Conservation (phyloP, 1,140 invertebrate species). For the Drosophila kepulauana region DNA sequence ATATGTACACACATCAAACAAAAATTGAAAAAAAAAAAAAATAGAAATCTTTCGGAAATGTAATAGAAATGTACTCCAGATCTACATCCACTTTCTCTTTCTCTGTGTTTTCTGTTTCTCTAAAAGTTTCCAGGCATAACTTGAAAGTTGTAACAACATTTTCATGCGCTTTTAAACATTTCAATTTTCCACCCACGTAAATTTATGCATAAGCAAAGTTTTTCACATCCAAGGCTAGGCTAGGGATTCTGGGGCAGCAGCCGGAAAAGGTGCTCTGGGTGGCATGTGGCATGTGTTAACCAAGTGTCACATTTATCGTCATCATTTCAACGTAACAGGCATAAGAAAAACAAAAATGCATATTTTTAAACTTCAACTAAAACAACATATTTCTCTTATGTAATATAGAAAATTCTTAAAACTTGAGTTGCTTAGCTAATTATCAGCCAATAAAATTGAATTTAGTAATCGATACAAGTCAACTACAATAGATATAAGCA, state of each 20-base stretch:
- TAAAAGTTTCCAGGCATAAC: constrained; percentile 63
- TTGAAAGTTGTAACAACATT: constrained; percentile 80
- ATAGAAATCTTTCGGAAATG: background rate
- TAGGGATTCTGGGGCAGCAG: background rate
- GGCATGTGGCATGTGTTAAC: constrained; percentile 18
- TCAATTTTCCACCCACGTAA: constrained; percentile 64
- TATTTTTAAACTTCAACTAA: background rate
- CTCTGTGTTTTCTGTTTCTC: background rate
- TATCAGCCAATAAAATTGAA: no score
- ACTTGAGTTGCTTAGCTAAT: no score
- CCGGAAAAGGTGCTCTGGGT: background rate
- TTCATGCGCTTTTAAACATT: constrained; percentile 81
- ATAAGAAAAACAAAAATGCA: constrained; percentile 6
- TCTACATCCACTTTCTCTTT: constrained; percentile 4
- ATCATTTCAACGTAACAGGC: constrained; percentile 5
- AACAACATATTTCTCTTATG: no score
- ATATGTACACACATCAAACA: background rate
- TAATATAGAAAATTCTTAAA: no score
- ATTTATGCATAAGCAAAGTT: constrained; percentile 80
- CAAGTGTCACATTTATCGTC: constrained; percentile 36
- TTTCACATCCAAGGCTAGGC: constrained; percentile 54
- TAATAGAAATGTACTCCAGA: constrained; percentile 26
- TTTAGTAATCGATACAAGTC: no score
- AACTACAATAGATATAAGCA: no score
- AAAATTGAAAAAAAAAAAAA: background rate